Conservation (phyloP, 1,140 invertebrate genomes). For the Sipha flava region DNA sequence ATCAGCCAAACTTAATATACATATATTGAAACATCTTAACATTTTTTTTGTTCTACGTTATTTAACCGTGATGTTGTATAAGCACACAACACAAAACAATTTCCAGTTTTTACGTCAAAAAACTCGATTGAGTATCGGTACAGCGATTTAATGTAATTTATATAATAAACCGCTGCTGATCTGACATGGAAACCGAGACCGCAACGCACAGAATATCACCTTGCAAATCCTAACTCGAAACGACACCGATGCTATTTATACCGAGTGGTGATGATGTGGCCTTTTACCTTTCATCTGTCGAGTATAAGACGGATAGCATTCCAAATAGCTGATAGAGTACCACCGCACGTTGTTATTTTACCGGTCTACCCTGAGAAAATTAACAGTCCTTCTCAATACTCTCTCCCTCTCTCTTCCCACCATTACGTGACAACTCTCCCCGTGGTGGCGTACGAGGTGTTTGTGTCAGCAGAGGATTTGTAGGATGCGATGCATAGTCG, state of each 20-base stretch:
- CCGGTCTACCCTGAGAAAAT: background rate
- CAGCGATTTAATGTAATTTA: background rate
- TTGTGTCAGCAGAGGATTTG: background rate
- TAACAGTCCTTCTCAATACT: background rate
- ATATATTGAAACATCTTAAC: too few species aligned
- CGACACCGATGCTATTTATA: background rate
- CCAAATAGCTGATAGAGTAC: background rate
- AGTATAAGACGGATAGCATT: background rate
- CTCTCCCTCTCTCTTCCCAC: too few species aligned
- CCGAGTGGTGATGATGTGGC: background rate
- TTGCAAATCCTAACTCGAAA: background rate
- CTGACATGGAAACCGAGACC: background rate
- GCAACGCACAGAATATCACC: background rate
- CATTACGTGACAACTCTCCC: too few species aligned
- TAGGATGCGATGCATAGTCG: too few species aligned
- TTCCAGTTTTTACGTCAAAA: background rate
- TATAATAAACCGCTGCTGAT: background rate
- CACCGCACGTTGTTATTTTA: too few species aligned
- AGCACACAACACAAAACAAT: too few species aligned
- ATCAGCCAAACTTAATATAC: too few species aligned
- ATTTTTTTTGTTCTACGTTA: too few species aligned
- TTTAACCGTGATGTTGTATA: too few species aligned
- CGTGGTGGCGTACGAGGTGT: background rate
- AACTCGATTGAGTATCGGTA: background rate
- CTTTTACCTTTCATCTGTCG: background rate